Evolutionary conservation across 2,113 vertebrate genomes (phyloP), one percentile per base, ranked within the genome.

Genomic region (Macrotis lagotis): DNA sequence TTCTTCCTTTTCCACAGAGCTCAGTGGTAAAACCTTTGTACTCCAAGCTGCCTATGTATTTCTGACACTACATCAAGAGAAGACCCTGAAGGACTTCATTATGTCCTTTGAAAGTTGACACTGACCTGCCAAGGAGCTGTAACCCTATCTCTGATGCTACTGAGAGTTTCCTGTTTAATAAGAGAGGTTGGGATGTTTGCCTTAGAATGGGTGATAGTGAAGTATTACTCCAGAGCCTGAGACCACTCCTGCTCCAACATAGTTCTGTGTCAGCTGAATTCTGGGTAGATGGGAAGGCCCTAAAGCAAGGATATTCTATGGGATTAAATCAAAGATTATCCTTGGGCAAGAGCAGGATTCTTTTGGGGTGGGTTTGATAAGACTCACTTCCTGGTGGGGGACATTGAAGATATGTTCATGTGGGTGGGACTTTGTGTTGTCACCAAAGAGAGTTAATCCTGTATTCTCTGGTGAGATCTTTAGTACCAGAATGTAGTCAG

Each of bases 301-400:
- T 96, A 22, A 25, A 59, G 22, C 96, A 91, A 25, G 94, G 90
- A 1, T 91, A 49, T 3, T 14, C 50, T 4, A 10, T 96, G 25
- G 83, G 6, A 1, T 19, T 25, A 25, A 91, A 2, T 94, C 51
- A 8, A 93, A 55, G 3, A 52, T 97, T 5, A 24, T 97, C 25
- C 88, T 97, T n/a, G 96, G 97, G 22, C 97, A 98, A 52, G 97
- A 97, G 0, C 97, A 97, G 74, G 97, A 98, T 31, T 74, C 88
- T 0, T 98, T 92, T 0, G 95, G 0, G 96, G 95, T 28, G 3
- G 5, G 0, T 96, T 97, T 94, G 95, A 97, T 1, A 8, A 0
- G 2, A 9, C 8, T 0, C 93, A 97, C 48, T 95, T 90, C 25
- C 96, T 98, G 3, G 51, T 96, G n/a, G 96, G 97, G 47, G 96